Evolutionary conservation across 2,797 vertebrate genomes (phyloP), one percentile per base, ranked within the genome.

Genomic region (Silurus lanzhouensis): DNA sequence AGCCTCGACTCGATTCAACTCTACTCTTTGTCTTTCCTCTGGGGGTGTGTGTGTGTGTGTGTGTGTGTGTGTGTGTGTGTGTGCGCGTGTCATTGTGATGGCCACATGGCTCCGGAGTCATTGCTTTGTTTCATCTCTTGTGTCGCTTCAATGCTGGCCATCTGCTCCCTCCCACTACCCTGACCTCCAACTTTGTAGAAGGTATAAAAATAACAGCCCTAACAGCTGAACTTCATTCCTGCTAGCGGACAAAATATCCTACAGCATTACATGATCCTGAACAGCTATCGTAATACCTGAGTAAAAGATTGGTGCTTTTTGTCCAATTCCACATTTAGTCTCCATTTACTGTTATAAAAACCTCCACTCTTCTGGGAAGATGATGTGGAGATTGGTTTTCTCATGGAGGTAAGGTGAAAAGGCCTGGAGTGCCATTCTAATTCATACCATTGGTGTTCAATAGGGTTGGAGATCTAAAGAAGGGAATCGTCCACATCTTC

Each of bases 51-150:
- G 60, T 61, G 44, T 72, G 66, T n/a, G 70, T 44, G 19, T 81
- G 67, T 38, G 17, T 70, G 2, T 78, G 80, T 52, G 60, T 61
- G 44, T 72, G 66, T 52, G 70, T 74, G 55, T 61, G 61, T 5
- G 74, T 31, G 17, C 58, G 25, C 14, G 57, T 19, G 12, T 71
- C 57, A 81, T 85, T 88, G 81, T 82, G 22, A 20, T 58, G 78
- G 72, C 85, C 72, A 85, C 85, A 87, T 88, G 81, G 79, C 67
- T 31, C 17, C 52, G 68, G 74, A 83, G 85, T 74, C 46, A 9
- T 55, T 83, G 85, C 78, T 84, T 88, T 88, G 84, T 88, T 78
- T 87, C 61, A 82, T 72, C 63, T 87, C 75, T 57, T 78, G 74
- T 66, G n/a, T 83, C 76, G 64, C 76, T 38, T n/a, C 81, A 61